These are phyloP conservation scores for Thelaira solivaga DNA, from an alignment of 2,888 invertebrate species.

Conservation along the genomic window DNA sequence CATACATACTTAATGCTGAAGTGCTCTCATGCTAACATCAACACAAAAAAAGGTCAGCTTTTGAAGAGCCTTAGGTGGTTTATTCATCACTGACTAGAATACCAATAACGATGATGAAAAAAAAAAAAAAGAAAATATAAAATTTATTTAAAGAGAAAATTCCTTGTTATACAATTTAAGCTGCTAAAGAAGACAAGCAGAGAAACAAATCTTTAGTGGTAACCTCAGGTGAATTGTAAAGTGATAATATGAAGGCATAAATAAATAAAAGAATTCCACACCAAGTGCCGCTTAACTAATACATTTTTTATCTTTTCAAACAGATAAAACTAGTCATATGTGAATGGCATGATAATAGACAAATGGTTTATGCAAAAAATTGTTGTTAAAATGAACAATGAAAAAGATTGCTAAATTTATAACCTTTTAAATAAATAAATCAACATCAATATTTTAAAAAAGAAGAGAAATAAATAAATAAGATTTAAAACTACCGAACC, in stretches of 20 bases:
- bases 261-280: slow-evolving; percentile 25
- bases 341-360: not conserved
- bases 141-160: not conserved
- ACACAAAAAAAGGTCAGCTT: slow-evolving; percentile 51
- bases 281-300: slow-evolving; percentile 5
- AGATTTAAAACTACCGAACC: too few species aligned
- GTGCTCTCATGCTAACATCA: slow-evolving; percentile 50
- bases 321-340: not conserved
- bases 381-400: not conserved
- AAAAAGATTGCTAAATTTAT: too few species aligned
- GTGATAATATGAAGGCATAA: slow-evolving; percentile 47
- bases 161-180: slow-evolving; percentile 1
- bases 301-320: not conserved
- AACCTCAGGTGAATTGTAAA: slow-evolving; percentile 53
- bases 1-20: slow-evolving; percentile 40
- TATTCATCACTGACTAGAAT: slow-evolving; percentile 43
- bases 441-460: too few species aligned
- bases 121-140: not conserved
- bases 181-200: not conserved
- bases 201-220: not conserved
- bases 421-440: too few species aligned
- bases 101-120: slow-evolving; percentile 2
- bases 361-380: not conserved
- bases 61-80: slow-evolving; percentile 42
- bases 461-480: too few species aligned